Base-by-base conservation (phyloP, 2,113 vertebrate species). In the Grammomys surdaster region DNA sequence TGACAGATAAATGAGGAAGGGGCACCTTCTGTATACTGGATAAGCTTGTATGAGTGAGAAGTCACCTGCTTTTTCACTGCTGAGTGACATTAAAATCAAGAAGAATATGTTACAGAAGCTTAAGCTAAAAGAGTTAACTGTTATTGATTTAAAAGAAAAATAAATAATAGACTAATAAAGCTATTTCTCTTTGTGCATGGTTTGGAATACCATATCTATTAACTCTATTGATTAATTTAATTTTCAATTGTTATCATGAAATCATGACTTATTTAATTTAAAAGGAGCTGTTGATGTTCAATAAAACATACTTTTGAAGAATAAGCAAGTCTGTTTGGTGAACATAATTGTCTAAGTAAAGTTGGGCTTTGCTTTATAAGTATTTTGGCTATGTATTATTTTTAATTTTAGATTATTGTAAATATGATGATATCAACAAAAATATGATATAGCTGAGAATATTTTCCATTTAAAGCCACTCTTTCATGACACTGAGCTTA, bases 71-170 rank as follows among this genome's bases (percentile, higher is more conserved):
- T 54, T 54, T 69, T 56, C 19, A 60, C 9, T 65, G 46, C 51
- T 56, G 3, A 95, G 36, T 76, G 5, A 54, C 16, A 80, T 11
- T 17, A 84, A 82, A 89, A 69, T n/a, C 13, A 46, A 82, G 4
- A 16, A 88, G 73, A 36, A 63, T 24, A 31, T 6, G 8, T 77
- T 14, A 86, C 48, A 89, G 9, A 70, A 75, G 0, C 22, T 36
- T 75, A 81, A 63, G 28, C 48, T 80, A 56, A 86, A 77, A 88
- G 19, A 3, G 46, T 48, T 70, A 5, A 78, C 28, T 70, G 8
- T 72, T 91, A 85, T 4, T 85, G 40, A 69, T 93, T 90, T 88
- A 40, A 89, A 87, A 97, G 73, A 46, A 82, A 78, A 22, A 26
- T 91, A 3, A 93, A 63, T 73, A 72, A 90, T 36, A 91, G 46